Base-by-base conservation (phyloP, 2,113 vertebrate species). In the Tautogolabrus adspersus region DNA sequence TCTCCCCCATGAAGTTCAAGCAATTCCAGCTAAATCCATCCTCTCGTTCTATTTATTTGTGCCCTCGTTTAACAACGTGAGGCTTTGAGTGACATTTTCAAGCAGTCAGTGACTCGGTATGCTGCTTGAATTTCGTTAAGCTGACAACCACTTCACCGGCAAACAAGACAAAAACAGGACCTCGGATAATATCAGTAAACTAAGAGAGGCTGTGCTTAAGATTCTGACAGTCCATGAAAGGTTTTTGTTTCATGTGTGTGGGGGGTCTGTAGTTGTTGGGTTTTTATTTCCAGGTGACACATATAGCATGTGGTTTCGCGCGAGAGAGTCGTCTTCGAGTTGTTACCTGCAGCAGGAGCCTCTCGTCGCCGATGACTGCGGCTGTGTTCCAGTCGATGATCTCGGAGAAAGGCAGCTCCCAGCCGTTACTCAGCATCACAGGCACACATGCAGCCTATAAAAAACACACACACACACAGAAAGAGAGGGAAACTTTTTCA, bases 381-480 rank as follows among this genome's bases (percentile, higher is more conserved):
- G 93, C 93, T 0, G 90, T 94, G 88, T 94, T 95, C 93, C 94
- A 94, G 92, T 92, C 91, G 70, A 95, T 94, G 90, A 95, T 93
- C 83, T 94, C 94, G 0, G 94, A 94, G 89, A 95, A 95, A 66
- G 94, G 94, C 74, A 94, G 93, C 92, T 94, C 93, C 94, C 94
- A 95, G 58, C 94, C 94, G 70, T 95, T 95, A 82, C 94, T 95
- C 86, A 95, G 93, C 93, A 95, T 94, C 77, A 94, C 94, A 0
- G 94, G 93, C 61, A 94, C 93, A 77, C 94, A 94, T 0, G 94
- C 94, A 30, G 93, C 94, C 94, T 94, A 66, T 44, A 12, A 72
- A 4, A 6, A 34, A 34, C 1, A 46, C 26, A 13, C 18, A 49
- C 47, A 70, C n/a, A 85, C 73, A 81, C 65, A 71, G 21, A 47